Evolutionary conservation across 2,888 invertebrate genomes (phyloP), one percentile per base, ranked within the genome.

Genomic region (Lydus trimaculatus): DNA sequence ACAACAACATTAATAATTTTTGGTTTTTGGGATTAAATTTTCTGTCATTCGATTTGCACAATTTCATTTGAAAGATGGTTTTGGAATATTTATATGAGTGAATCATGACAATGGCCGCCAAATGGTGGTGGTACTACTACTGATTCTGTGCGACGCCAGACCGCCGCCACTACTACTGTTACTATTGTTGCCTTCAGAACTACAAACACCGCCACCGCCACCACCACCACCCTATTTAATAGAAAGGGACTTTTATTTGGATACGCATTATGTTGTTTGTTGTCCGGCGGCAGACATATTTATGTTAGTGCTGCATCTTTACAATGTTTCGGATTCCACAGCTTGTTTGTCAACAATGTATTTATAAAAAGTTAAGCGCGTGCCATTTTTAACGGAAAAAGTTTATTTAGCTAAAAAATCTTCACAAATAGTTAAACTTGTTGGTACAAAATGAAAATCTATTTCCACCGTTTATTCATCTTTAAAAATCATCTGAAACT

Each of bases 181-280:
- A 15, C n/a, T 33, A 2, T n/a, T 43, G 43, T 7, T 43, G 43
- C 43, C 11, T 43, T 43, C 7, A 5, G 1, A n/a, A n/a, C 43
- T 13, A 43, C 11, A 9, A 33, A 25, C 59, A 59, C 59, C 59
- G n/a, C 59, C 31, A 31, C 58, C n/a, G n/a, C 28, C 59, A 59
- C 31, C 31, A 23, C 15, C 15, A 20, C 56, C 56, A 56, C 59
- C 20, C 58, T 43, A 43, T 43, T 43, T 39, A 33, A 28, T 61
- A 58, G 33, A 43, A 43, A 63, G 70, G 74, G 72, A 69, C 73
- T 68, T 75, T 76, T 77, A 73, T 77, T 77, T 76, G 74, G 75
- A 75, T 77, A 77, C 77, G 75, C 77, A 77, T 77, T 77, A 74
- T 74, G 69, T 71, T 77, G 75, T 75, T 75, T 76, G 75, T 73